Conservation (phyloP, 1,140 invertebrate genomes). For the Procambarus clarkii region DNA sequence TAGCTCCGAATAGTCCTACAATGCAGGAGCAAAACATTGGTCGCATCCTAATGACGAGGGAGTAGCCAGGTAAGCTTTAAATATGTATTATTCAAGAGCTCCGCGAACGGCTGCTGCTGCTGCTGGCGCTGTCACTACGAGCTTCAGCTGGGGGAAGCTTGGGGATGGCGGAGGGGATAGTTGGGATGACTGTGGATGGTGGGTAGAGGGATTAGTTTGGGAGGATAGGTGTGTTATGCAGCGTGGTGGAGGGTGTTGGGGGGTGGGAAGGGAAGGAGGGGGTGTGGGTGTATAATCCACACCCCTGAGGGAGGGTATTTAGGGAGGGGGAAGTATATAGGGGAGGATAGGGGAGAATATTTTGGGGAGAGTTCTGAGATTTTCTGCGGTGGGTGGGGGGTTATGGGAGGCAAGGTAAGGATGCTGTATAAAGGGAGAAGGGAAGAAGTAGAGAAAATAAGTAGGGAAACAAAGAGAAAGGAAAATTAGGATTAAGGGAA, state of each 20-base stretch:
- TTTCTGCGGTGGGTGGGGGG: too few species aligned
- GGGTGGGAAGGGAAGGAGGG: too few species aligned
- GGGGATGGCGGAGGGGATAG: not conserved
- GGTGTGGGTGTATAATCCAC: too few species aligned
- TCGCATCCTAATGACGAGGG: not conserved
- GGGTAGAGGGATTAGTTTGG: not conserved
- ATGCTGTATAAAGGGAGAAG: not conserved
- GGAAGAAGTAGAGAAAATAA: not conserved
- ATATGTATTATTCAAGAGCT: not conserved
- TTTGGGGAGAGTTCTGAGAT: too few species aligned
- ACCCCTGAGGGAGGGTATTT: too few species aligned
- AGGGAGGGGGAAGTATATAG: too few species aligned
- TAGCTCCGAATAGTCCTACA: not conserved
- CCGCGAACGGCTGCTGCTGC: not conserved
- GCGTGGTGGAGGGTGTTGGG: too few species aligned
- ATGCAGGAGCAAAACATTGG: slow-evolving; percentile 3
- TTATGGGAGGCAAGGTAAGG: not conserved
- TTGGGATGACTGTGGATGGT: not conserved
- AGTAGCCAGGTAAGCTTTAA: slow-evolving; percentile 10
- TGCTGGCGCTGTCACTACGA: not conserved
- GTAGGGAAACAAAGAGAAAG: not conserved
- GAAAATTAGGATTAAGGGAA: not conserved
- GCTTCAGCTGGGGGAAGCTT: not conserved
- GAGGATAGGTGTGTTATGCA: too few species aligned
- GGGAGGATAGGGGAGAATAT: too few species aligned